These are phyloP conservation scores for Saccostrea glomerata DNA, from an alignment of 1,140 invertebrate genomes.

Conservation along the genomic window DNA sequence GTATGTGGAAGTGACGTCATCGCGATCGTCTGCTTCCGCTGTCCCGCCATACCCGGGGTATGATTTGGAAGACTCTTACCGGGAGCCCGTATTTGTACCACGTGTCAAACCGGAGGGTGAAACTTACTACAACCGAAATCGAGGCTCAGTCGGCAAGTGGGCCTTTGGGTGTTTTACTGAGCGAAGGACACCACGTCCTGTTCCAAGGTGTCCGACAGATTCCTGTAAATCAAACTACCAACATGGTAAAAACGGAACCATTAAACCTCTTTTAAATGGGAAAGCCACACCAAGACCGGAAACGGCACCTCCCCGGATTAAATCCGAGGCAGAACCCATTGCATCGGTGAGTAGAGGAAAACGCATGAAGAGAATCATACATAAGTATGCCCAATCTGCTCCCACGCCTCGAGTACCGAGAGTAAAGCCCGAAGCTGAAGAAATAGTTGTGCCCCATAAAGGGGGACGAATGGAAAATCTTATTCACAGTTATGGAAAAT, in stretches of 20 bases:
- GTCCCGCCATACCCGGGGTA: slow-evolving; percentile 71
- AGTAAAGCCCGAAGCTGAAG: slow-evolving; percentile 69
- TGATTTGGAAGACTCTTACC: slow-evolving; percentile 65
- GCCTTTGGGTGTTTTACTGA: slow-evolving; percentile 59
- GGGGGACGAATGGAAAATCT: slow-evolving; percentile 67
- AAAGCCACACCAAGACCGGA: slow-evolving; percentile 63
- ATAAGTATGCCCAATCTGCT: slow-evolving; percentile 58
- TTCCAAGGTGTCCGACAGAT: slow-evolving; percentile 67
- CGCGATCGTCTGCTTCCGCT: slow-evolving; percentile 31
- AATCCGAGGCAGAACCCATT: slow-evolving; percentile 61
- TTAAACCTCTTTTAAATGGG: slow-evolving; percentile 67
- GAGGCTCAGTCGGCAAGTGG: slow-evolving; percentile 67
- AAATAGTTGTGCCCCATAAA: slow-evolving; percentile 67
- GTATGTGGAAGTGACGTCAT: slow-evolving; percentile 39
- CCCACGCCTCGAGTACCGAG: slow-evolving; percentile 60
- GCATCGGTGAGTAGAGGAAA: slow-evolving; percentile 63
- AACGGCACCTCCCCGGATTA: slow-evolving; percentile 64
- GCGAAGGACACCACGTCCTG: slow-evolving; percentile 60
- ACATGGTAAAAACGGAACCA: slow-evolving; percentile 66
- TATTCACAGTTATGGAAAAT: slow-evolving; percentile 65
- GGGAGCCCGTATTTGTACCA: slow-evolving; percentile 55
- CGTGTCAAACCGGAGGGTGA: slow-evolving; percentile 69
- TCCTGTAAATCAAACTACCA: slow-evolving; percentile 66
- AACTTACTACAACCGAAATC: slow-evolving; percentile 60
- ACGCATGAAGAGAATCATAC: slow-evolving; percentile 62